phyloP scores from a whole-genome alignment of 37 sponge, comb jelly and placozoan genomes.

The Beroe ovata region DNA sequence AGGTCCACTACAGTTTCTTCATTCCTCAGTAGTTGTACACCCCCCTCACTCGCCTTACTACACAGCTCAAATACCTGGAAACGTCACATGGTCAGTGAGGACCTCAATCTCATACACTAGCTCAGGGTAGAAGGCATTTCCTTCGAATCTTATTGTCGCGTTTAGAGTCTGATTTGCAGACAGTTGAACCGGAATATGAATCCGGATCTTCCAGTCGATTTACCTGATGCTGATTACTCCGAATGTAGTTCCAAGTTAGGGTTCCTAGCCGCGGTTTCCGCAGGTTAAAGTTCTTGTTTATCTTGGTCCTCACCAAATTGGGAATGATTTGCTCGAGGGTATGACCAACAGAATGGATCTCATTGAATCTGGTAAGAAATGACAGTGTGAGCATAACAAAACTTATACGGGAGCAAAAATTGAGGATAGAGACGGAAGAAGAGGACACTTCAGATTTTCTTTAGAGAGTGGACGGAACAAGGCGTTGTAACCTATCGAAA shows the following conservation, averaged over 20 bases:
- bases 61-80: constrained; percentile 46
- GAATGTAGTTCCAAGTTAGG: constrained; percentile 48
- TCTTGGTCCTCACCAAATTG: constrained; percentile 29
- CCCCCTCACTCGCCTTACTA: constrained; percentile 37
- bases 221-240: neutral
- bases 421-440: too few relatives aligned
- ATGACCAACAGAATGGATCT: constrained; percentile 34
- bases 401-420: too few relatives aligned
- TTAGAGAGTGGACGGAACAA: too few relatives aligned
- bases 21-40: neutral
- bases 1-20: constrained; percentile 42
- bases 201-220: too few relatives aligned
- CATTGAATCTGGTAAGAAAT: constrained; percentile 32
- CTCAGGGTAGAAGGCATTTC: too few relatives aligned
- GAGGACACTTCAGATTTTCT: too few relatives aligned
- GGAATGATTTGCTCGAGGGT: constrained; percentile 36
- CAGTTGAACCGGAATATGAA: too few relatives aligned
- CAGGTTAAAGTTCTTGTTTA: constrained; percentile 60
- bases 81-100: too few relatives aligned
- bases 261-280: constrained; percentile 7
- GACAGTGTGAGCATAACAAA: too few relatives aligned
- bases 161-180: too few relatives aligned
- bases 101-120: too few relatives aligned
- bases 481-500: constrained; percentile 43
- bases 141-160: too few relatives aligned